Base-by-base conservation (phyloP, 2,113 vertebrate species). In the Cyanoliseus patagonus region DNA sequence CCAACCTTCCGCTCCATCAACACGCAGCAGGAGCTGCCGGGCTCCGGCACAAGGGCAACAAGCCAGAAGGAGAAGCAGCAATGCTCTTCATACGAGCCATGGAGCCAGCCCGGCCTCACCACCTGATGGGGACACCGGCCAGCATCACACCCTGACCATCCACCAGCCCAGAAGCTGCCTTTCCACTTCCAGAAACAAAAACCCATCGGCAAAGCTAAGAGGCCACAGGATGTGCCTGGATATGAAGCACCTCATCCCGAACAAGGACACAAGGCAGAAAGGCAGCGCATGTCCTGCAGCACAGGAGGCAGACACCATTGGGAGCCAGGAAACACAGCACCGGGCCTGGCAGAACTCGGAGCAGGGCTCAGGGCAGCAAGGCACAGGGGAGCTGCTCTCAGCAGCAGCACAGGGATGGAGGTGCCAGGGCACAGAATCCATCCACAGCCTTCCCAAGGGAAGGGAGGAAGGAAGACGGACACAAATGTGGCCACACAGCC, bases 291-390 rank as follows among this genome's bases (percentile, higher is more conserved):
- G 3, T 31, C 53, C 67, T 47, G 73, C 68, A 17, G 53, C 31
- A 13, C 68, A 39, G 35, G 57, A 51, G 51, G 74, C 25, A 49
- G 55, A 49, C 30, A 33, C 1, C 1, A 0, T 4, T 9, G 47
- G 37, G 41, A 68, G 35, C 59, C 25, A 3, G 30, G 64, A 49
- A 63, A 25, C 10, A 24, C 7, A 2, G 66, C 57, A 33, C 19
- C 2, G 10, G 27, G 15, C 53, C n/a, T 3, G 2, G 19, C 1
- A 1, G 52, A 7, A 2, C 63, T 25, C 2, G 0, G 70, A 70
- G 44, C n/a, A 25, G 27, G 67, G 64, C 73, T 47, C 3, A 8
- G 77, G 25, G 44, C 44, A 33, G 20, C 61, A 37, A 5, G 1
- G 25, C 28, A 6, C 42, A 68, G 33, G 14, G 31, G 6, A 11